Conservation (phyloP, 1,140 invertebrate genomes). For the Liolophura sinensis region DNA sequence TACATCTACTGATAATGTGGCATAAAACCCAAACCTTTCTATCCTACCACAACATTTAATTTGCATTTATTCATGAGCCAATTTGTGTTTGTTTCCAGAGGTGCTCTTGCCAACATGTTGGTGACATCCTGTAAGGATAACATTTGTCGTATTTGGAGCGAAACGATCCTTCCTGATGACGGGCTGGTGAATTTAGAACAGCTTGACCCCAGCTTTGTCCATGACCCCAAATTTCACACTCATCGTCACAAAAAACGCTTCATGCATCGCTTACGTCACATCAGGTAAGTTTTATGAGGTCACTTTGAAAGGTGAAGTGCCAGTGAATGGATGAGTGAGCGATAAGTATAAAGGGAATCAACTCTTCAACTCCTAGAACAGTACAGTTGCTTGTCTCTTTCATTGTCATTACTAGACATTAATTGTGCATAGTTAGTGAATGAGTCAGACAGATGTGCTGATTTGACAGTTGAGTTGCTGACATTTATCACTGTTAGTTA, state of each 20-base stretch:
- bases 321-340: background rate
- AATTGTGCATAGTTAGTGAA: too few species aligned
- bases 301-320: background rate
- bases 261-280: constrained; percentile 93
- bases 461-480: too few species aligned
- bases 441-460: too few species aligned
- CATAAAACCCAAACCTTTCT: too few species aligned
- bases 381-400: too few species aligned
- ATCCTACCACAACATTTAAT: too few species aligned
- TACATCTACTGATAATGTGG: too few species aligned
- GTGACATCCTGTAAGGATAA: constrained; percentile 98
- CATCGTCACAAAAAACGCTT: constrained; percentile 94
- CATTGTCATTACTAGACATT: too few species aligned
- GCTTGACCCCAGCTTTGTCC: constrained; percentile 71
- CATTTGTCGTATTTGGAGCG: constrained; percentile 97
- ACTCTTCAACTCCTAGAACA: background rate
- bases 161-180: constrained; percentile 95
- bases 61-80: background rate
- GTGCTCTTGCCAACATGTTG: constrained; percentile 95
- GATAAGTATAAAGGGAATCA: background rate
- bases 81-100: constrained; percentile 65
- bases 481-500: too few species aligned
- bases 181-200: constrained; percentile 80
- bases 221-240: constrained; percentile 79
- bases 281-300: constrained; percentile 70